Base-by-base conservation (phyloP, 2,888 invertebrate genomes). In the Podotricha telesiphe region DNA sequence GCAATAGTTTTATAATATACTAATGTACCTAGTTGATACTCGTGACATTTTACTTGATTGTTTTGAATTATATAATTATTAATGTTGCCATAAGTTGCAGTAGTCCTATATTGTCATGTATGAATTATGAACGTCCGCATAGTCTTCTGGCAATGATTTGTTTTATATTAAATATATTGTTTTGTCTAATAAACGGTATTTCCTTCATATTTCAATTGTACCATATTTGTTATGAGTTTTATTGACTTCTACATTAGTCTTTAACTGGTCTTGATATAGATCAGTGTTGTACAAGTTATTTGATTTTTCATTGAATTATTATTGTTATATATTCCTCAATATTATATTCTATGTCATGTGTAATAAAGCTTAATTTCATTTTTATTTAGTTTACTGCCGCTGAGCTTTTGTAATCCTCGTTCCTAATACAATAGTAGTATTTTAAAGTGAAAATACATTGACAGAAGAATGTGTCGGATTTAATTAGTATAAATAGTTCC, bases 1-100 rank as follows among this genome's bases (percentile, higher is more conserved):
- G 20, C 34, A 51, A 45, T 66, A 66, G 65, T 56, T 47, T 48
- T 37, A 45, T 20, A 22, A 58, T 58, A 58, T 65, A 51, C 51
- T 67, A 17, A 67, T 61, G 28, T 67, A 67, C 61, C 67, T 62
- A 67, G 67, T 67, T 67, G 61, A 67, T 67, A 55, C 61, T 67
- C 67, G 61, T 62, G 28, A 62, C 61, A 53, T 62, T 61, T 67
- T 67, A 62, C 50, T 51, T 42, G 40, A 66, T 66, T 66, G 66
- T 67, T 67, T 67, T 67, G 10, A 22, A 66, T 50, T 66, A 67
- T 62, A 58, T 48, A 42, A 62, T 67, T 67, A 53, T 47, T 45
- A 61, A 61, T 67, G 67, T 67, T 67, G 67, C 61, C 67, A 67
- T 67, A 67, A 40, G 59, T 53, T 53, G 53, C 61, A 55, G 53